A percentile compares a stretch with the other conserved stretches of the same genome.
Evolutionary conservation across 2,797 vertebrate genomes (phyloP).

Genomic region (Tinamus major): DNA sequence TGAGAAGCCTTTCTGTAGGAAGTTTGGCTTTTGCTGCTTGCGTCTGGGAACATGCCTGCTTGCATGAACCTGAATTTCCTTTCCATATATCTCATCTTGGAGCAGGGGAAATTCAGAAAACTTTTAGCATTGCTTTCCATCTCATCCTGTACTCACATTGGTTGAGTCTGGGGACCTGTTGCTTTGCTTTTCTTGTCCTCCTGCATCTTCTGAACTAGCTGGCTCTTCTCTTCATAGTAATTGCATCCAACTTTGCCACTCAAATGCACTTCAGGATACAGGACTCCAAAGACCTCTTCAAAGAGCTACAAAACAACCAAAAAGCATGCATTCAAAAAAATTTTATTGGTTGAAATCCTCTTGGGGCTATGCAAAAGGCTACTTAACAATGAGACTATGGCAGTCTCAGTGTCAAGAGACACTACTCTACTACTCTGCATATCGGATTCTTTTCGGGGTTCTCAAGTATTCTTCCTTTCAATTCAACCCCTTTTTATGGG

Average conservation of each 20-base stretch:
- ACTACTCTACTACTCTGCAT: not conserved
- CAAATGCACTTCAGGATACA: constrained; percentile 78
- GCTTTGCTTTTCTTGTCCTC: not conserved
- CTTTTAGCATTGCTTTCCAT: no score
- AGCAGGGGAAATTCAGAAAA: not conserved
- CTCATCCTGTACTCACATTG: not conserved
- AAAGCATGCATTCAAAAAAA: not conserved
- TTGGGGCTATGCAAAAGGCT: not conserved
- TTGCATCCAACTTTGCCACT: constrained; percentile 35
- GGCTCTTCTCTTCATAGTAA: not conserved
- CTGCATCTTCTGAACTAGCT: not conserved
- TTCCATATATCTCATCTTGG: not conserved
- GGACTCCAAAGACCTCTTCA: constrained; percentile 76
- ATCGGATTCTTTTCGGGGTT: not conserved
- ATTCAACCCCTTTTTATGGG: not conserved
- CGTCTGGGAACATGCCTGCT: not conserved
- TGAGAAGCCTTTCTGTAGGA: not conserved
- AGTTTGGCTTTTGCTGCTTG: not conserved
- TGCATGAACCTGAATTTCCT: not conserved
- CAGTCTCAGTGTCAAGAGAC: no score
- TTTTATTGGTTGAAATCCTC: not conserved
- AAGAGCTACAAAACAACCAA: constrained; percentile 77
- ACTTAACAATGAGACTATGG: not conserved
- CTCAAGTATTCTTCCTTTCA: not conserved
- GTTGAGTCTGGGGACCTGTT: not conserved